phyloP scores from a whole-genome alignment of 1,140 invertebrate genomes.

The Megalopta genalis region DNA sequence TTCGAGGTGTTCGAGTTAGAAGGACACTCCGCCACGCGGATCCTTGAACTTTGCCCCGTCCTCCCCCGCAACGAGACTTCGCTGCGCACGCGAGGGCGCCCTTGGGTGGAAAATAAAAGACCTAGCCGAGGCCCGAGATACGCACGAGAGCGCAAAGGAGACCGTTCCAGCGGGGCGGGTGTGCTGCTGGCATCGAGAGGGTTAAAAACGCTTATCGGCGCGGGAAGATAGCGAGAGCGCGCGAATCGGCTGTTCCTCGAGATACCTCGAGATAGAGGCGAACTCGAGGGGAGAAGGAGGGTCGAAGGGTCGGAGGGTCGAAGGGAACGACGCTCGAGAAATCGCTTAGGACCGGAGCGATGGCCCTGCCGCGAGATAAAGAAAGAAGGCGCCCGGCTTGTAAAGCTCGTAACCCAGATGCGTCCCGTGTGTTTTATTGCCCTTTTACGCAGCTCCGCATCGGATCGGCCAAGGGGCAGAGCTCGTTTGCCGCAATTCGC shows the following conservation, averaged over 20 bases:
- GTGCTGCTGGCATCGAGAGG: background rate
- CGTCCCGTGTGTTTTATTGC: constrained; percentile 77
- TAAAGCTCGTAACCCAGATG: constrained; percentile 77
- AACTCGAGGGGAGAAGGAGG: constrained; percentile 3
- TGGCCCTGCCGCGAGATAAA: constrained; percentile 61
- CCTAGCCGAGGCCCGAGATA: background rate
- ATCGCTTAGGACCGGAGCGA: constrained; percentile 63
- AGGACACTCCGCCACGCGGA: too few species aligned
- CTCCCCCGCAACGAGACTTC: too few species aligned
- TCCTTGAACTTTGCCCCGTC: too few species aligned
- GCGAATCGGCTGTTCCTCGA: background rate
- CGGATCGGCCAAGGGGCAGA: constrained; percentile 16
- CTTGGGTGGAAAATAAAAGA: too few species aligned
- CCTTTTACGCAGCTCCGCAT: constrained; percentile 60
- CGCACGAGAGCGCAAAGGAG: background rate
- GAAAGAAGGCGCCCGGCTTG: constrained; percentile 68
- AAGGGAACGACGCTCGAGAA: constrained; percentile 47
- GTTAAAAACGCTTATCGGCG: constrained; percentile 27
- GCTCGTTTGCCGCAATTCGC: constrained; percentile 24
- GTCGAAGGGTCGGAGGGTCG: constrained; percentile 4
- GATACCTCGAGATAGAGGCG: background rate
- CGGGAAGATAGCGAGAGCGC: constrained; percentile 4
- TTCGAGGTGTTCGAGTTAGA: too few species aligned
- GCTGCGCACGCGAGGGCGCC: too few species aligned
- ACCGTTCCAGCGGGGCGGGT: background rate